phyloP scores from a whole-genome alignment of 2,113 vertebrate genomes.

The Hippopotamus amphibius region DNA sequence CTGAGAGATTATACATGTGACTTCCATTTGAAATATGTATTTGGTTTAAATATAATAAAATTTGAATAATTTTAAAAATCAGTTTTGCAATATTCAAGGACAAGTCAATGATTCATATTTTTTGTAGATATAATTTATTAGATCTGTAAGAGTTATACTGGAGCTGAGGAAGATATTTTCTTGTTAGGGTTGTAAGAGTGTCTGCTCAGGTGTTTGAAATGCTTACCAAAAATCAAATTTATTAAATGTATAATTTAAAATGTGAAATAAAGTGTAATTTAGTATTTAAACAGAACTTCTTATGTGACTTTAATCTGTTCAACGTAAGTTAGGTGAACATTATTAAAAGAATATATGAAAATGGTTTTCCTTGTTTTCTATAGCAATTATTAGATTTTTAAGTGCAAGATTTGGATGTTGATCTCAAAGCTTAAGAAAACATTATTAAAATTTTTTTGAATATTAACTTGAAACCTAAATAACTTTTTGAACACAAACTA shows the following conservation, averaged over 20 bases:
- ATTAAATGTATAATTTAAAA: slow-evolving; percentile 17
- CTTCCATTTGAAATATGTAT: slow-evolving; percentile 31
- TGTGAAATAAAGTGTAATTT: background rate
- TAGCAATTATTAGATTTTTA: slow-evolving; percentile 9
- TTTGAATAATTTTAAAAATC: slow-evolving; percentile 21
- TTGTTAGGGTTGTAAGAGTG: background rate
- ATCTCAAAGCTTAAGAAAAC: slow-evolving; percentile 26
- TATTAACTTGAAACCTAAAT: background rate
- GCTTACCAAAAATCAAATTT: slow-evolving; percentile 6
- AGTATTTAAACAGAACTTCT: background rate
- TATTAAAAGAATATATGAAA: slow-evolving; percentile 31
- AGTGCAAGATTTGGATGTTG: background rate
- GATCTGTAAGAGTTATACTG: background rate
- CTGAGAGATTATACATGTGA: slow-evolving; percentile 1
- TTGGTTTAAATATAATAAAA: slow-evolving; percentile 35
- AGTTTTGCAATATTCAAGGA: background rate
- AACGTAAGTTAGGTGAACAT: background rate
- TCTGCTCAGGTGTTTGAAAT: slow-evolving; percentile 26
- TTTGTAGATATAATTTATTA: slow-evolving; percentile 26
- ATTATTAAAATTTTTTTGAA: background rate
- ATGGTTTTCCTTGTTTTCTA: background rate
- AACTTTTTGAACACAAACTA: background rate
- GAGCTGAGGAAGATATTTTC: slow-evolving; percentile 14
- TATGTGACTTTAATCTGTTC: slow-evolving; percentile 17
- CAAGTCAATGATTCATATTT: slow-evolving; percentile 22